Conservation (phyloP, 2,113 vertebrate species). For the Lonchura striata region DNA sequence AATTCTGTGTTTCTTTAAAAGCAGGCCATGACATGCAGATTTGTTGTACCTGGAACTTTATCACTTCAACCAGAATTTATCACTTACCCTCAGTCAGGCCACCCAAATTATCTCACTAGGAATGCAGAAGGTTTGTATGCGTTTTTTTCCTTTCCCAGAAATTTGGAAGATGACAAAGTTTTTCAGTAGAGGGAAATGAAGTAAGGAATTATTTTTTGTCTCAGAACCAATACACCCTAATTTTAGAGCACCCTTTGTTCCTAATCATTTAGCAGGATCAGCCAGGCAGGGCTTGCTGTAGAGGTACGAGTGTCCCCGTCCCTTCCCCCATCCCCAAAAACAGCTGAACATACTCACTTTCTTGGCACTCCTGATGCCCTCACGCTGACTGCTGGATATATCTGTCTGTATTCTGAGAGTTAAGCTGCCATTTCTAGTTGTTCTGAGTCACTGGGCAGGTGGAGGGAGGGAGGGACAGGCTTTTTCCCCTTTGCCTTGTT, state of each 20-base stretch:
- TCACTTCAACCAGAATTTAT: slow-evolving; percentile 36
- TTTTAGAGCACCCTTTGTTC: not conserved
- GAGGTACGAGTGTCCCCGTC: not conserved
- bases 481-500: slow-evolving; percentile 53
- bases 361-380: not conserved
- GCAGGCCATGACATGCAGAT: not conserved
- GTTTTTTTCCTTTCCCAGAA: not conserved
- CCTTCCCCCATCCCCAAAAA: slow-evolving; percentile 2
- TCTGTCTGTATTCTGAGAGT: not conserved
- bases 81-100: not conserved
- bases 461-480: slow-evolving; percentile 15
- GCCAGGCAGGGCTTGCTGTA: not conserved
- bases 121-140: not conserved
- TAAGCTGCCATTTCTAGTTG: slow-evolving; percentile 50
- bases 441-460: slow-evolving; percentile 54
- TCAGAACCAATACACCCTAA: not conserved
- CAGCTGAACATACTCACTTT: not conserved
- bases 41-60: slow-evolving; percentile 26
- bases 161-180: not conserved
- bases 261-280: not conserved
- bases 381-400: not conserved
- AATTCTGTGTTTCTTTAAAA: not conserved
- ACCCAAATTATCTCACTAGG: not conserved
- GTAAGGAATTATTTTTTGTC: not conserved
- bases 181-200: not conserved